A percentile compares a stretch with the other conserved stretches of the same genome.
phyloP scores from a whole-genome alignment of 2,113 vertebrate genomes.

The Vulpes vulpes region DNA sequence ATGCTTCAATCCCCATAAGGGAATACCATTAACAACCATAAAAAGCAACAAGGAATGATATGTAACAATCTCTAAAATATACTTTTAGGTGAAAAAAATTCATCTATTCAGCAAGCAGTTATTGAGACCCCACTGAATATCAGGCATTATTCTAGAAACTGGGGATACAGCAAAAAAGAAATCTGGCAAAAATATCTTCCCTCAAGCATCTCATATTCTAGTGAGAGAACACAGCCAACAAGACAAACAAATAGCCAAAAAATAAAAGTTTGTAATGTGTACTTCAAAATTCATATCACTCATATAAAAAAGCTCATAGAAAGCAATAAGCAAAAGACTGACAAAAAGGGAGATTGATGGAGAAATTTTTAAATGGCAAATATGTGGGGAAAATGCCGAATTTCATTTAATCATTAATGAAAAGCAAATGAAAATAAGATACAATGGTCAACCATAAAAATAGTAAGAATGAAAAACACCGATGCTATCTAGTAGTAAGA shows the following conservation, averaged over 20 bases:
- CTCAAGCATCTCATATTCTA: neutral
- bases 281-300: constrained; percentile 12
- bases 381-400: neutral
- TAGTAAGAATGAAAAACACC: neutral
- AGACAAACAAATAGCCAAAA: neutral
- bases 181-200: neutral
- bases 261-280: neutral
- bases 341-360: neutral
- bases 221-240: neutral
- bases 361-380: neutral
- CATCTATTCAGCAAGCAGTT: constrained; percentile 12
- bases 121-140: neutral
- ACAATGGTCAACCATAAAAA: neutral
- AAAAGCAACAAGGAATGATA: neutral
- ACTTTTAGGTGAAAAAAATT: neutral
- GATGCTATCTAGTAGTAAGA: neutral
- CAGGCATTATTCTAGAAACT: neutral
- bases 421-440: constrained; percentile 18
- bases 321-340: constrained; percentile 39
- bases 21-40: neutral
- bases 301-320: neutral
- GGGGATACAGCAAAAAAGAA: neutral
- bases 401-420: neutral
- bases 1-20: neutral
- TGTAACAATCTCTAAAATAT: neutral